Conservation (phyloP, 2,797 vertebrate species). For the Anguilla obscura region DNA sequence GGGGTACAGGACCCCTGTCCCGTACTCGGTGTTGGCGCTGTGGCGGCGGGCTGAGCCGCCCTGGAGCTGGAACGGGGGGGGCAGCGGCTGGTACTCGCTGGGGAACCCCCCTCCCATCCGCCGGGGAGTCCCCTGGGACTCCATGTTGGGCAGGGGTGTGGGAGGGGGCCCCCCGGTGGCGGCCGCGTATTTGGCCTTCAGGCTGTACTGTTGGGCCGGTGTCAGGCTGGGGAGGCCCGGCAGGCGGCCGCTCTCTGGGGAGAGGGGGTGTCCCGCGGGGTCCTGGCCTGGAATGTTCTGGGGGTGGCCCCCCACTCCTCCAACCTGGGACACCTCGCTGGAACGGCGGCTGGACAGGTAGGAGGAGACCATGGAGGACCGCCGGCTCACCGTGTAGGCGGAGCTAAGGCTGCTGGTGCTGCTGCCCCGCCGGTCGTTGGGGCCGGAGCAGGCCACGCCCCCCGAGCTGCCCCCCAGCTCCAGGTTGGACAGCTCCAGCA, state of each 20-base stretch:
- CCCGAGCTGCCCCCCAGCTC: conserved; percentile 63
- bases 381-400: conserved; percentile 91
- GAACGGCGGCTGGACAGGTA: conserved; percentile 80
- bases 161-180: conserved; percentile 86
- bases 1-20: conserved; percentile 74
- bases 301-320: conserved; percentile 42
- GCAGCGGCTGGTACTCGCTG: conserved; percentile 71
- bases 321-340: conserved; percentile 77
- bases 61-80: conserved; percentile 71
- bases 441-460: conserved; percentile 50
- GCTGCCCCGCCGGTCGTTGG: conserved; percentile 84
- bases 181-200: conserved; percentile 88
- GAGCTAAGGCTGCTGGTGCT: conserved; percentile 92
- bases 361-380: conserved; percentile 87
- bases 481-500: conserved; percentile 76
- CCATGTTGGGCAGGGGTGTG: conserved; percentile 80
- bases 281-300: conserved; percentile 62
- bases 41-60: conserved; percentile 70
- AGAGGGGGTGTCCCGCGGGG: conserved; percentile 67
- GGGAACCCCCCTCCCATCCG: conserved; percentile 61
- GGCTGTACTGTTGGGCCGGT: conserved; percentile 87
- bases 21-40: conserved; percentile 80
- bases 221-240: conserved; percentile 82
- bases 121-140: conserved; percentile 60
- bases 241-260: conserved; percentile 73